A percentile compares a stretch with the other conserved stretches of the same genome.
These are phyloP conservation scores for Hyaena hyaena DNA, from an alignment of 2,113 vertebrate genomes.

Conservation along the genomic window DNA sequence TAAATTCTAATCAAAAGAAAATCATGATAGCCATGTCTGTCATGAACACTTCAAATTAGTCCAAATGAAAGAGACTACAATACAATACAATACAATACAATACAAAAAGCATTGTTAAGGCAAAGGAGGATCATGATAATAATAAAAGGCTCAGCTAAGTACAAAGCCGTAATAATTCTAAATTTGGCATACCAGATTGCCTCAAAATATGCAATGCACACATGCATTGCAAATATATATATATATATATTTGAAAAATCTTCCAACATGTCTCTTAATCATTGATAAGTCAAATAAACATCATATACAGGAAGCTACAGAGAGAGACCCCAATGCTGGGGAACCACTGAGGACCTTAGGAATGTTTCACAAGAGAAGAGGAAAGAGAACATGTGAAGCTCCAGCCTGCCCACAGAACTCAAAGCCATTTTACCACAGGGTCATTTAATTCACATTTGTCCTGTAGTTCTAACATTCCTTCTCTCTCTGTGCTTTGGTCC, in stretches of 20 bases:
- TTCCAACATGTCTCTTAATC: not conserved
- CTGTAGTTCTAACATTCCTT: not conserved
- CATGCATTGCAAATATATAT: not conserved
- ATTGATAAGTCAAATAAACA: not conserved
- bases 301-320: not conserved
- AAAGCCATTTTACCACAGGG: not conserved
- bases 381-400: not conserved
- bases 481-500: not conserved
- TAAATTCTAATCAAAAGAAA: not conserved
- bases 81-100: not conserved
- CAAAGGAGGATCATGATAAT: not conserved
- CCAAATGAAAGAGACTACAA: not conserved
- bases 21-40: not conserved
- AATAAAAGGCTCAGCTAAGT: not conserved
- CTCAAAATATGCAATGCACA: not conserved
- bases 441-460: not conserved
- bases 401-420: not conserved
- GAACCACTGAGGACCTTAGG: not conserved
- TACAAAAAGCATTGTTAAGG: not conserved
- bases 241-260: not conserved
- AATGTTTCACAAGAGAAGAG: not conserved
- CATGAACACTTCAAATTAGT: not conserved
- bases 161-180: not conserved
- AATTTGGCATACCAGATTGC: not conserved
- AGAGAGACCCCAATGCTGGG: not conserved